Percentiles rank a stretch among this genome's conserved stretches.
These are phyloP conservation scores for Ennomos erosarius DNA, from an alignment of 2,888 invertebrate species.

Conservation along the genomic window DNA sequence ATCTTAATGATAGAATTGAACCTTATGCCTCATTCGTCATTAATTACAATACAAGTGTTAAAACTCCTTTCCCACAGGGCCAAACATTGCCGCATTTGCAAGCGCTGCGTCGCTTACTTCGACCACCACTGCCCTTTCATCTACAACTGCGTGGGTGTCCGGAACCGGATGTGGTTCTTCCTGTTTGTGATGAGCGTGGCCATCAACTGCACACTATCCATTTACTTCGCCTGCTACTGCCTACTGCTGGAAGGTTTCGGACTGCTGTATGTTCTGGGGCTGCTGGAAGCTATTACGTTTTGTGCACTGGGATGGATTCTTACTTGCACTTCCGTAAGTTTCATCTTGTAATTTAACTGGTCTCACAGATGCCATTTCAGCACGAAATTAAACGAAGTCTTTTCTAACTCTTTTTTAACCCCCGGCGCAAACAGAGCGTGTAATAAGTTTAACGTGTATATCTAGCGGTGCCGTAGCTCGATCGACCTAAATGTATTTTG, in stretches of 20 bases:
- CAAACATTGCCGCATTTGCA: slow-evolving; percentile 96
- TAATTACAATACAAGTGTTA: no score
- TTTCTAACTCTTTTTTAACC: no score
- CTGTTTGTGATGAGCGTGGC: slow-evolving; percentile 95
- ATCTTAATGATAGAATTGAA: no score
- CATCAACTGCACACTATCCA: slow-evolving; percentile 94
- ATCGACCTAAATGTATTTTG: no score
- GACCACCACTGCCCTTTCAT: slow-evolving; percentile 98
- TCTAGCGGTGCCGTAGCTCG: no score
- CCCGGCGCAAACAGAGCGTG: no score
- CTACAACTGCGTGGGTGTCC: slow-evolving; percentile 96
- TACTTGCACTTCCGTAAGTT: slow-evolving; percentile 93
- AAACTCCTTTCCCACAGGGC: slow-evolving; percentile 73
- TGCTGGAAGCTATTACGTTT: slow-evolving; percentile 93
- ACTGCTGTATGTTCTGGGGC: slow-evolving; percentile 92
- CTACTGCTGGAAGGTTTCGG: slow-evolving; percentile 94
- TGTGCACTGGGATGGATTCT: slow-evolving; percentile 95
- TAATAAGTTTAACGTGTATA: no score
- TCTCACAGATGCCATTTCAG: no score
- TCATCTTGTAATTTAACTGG: no score
- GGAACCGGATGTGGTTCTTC: slow-evolving; percentile 97
- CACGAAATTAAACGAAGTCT: no score
- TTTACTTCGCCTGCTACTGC: slow-evolving; percentile 95
- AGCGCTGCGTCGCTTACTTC: slow-evolving; percentile 94
- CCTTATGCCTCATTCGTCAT: no score